phyloP scores from a whole-genome alignment of 2,113 vertebrate genomes.

The Cyphotilapia sp. region DNA sequence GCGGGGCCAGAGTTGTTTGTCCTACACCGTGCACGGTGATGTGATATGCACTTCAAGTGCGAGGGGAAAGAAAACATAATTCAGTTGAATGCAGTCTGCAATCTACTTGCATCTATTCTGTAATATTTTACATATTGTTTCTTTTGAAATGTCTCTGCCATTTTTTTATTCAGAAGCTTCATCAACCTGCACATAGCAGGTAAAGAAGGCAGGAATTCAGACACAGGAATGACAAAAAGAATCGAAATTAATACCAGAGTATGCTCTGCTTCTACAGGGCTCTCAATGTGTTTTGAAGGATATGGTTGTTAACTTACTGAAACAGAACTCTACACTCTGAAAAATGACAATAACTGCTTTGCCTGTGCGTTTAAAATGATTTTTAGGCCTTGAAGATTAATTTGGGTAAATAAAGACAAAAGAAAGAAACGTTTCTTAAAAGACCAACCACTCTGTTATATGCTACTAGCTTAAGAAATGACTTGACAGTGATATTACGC shows the following conservation, averaged over 20 bases:
- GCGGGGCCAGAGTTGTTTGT: not conserved
- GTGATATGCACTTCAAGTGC: not conserved
- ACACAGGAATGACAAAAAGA: not conserved
- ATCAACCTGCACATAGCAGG: not conserved
- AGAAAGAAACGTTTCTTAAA: not conserved
- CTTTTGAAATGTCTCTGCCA: not conserved
- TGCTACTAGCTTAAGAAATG: not conserved
- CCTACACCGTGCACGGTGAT: not conserved
- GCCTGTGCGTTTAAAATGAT: fast-evolving
- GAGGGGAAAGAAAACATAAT: not conserved
- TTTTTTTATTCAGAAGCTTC: not conserved
- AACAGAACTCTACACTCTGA: not conserved
- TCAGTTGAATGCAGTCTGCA: not conserved
- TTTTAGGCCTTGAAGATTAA: not conserved
- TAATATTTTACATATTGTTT: not conserved
- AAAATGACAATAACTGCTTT: not conserved
- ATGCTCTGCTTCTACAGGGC: not conserved
- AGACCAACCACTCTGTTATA: not conserved
- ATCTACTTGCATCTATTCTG: not conserved
- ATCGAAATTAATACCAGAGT: not conserved
- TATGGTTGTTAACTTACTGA: not conserved
- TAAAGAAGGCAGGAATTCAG: not conserved
- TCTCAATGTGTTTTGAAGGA: not conserved
- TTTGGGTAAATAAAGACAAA: not conserved
- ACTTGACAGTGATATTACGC: not conserved